Evolutionary conservation across 2,113 vertebrate genomes (phyloP), one percentile per base, ranked within the genome.

Genomic region (Philantomba maxwellii): DNA sequence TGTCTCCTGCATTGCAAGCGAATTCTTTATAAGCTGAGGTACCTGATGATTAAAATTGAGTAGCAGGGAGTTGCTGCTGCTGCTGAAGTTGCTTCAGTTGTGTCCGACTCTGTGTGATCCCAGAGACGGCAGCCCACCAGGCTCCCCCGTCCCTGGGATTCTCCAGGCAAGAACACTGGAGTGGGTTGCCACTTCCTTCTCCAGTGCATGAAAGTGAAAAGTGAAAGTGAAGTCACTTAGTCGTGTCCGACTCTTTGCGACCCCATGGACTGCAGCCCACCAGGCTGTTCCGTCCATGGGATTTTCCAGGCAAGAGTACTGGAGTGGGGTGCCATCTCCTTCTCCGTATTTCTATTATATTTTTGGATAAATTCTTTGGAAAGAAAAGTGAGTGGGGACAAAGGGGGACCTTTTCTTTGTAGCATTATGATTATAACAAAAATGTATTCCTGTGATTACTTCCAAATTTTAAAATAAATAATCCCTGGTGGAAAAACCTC

Each of bases 241-340:
- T 60, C 5, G 0, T 60, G 58, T 60, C 26, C 4, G 0, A 60
- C 26, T 11, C 58, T 60, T 1, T 0, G 2, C 5, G 2, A 28
- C 58, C 58, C 58, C 58, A 60, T 60, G 58, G 57, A 60, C 58
- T 60, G 43, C 43, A 43, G 43, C 43, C 43, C 43, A 43, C 43
- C 43, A 43, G 43, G 43, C 43, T 43, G 4, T 5, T 5, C 43
- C 43, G 43, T 43, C 43, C 43, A 4, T 43, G 43, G 43, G 43
- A 43, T 43, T 43, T 5, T 43, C 43, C 43, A 43, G 43, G 43
- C 43, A 43, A 43, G 43, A 43, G 43, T 43, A 43, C 43, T 43
- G 43, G 43, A 43, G 43, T 43, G 43, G 43, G 43, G n/a, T 43
- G 43, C 43, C 43, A 43, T 43, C n/a, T n/a, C 28, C 5, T 30